Evolutionary conservation across 2,797 vertebrate genomes (phyloP).

Genomic region (Numenius phaeopus): DNA sequence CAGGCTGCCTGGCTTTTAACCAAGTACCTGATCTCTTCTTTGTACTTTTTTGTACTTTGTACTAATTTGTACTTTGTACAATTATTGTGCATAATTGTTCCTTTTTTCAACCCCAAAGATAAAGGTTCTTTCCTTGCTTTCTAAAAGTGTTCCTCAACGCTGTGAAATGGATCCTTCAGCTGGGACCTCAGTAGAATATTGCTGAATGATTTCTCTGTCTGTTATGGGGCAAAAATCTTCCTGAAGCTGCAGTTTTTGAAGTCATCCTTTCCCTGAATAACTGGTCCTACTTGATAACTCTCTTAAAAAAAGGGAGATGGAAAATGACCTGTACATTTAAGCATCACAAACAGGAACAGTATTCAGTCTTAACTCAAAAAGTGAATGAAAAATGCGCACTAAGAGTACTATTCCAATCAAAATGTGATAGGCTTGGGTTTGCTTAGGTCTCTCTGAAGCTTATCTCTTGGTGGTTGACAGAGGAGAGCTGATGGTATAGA

Average conservation of each 20-base stretch:
- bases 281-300: neutral
- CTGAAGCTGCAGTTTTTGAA: neutral
- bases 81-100: neutral
- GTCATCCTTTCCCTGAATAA: neutral
- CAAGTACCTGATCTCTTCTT: neutral
- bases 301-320: neutral
- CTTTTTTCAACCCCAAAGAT: neutral
- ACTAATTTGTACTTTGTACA: too few species aligned
- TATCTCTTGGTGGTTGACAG: neutral
- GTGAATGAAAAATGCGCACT: neutral
- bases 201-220: neutral
- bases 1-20: neutral
- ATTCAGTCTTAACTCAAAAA: neutral
- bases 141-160: neutral
- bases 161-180: neutral
- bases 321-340: neutral
- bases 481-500: neutral
- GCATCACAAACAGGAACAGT: neutral
- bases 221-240: neutral
- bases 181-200: neutral
- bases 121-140: neutral
- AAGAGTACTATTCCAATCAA: neutral
- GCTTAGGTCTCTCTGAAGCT: neutral
- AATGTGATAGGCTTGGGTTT: neutral
- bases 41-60: too few species aligned